Conservation (phyloP, 2,113 vertebrate genomes). For the Thinocorus orbignyianus region DNA sequence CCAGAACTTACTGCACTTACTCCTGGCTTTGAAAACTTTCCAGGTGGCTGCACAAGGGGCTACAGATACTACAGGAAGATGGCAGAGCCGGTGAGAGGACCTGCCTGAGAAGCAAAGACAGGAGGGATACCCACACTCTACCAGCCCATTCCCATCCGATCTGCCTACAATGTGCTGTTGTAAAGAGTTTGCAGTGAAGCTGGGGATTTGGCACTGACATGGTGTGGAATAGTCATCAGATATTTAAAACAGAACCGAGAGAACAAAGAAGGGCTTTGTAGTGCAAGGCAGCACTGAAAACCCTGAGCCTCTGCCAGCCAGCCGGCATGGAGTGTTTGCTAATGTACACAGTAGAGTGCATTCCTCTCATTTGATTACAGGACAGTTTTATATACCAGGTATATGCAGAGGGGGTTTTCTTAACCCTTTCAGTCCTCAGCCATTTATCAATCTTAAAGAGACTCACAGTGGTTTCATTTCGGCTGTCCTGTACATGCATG, state of each 20-base stretch:
- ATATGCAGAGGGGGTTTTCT: not conserved
- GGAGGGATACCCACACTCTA: conserved; percentile 42
- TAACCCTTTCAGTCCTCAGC: conserved; percentile 64
- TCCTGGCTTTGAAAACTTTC: not conserved
- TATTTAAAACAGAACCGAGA: conserved; percentile 79
- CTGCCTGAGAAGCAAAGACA: conserved; percentile 59
- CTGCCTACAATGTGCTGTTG: conserved; percentile 75
- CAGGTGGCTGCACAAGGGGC: conserved; percentile 37
- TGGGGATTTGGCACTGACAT: conserved; percentile 70
- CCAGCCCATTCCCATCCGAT: conserved; percentile 14
- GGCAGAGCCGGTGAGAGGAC: conserved; percentile 23
- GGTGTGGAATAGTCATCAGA: conserved; percentile 75
- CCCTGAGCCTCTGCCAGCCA: conserved; percentile 17
- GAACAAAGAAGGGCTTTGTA: conserved; percentile 82
- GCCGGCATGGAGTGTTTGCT: conserved; percentile 55
- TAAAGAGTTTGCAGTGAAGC: conserved; percentile 69
- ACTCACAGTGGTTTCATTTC: not conserved
- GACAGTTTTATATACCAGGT: conserved; percentile 56
- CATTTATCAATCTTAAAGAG: not conserved
- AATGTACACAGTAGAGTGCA: conserved; percentile 56
- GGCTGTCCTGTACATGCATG: not conserved
- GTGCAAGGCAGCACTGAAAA: conserved; percentile 38
- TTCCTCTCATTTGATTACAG: conserved; percentile 62
- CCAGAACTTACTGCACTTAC: too few species aligned
- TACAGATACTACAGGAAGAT: conserved; percentile 36